A percentile compares a stretch with the other conserved stretches of the same genome.
phyloP scores from a whole-genome alignment of 2,888 invertebrate species.

The Acanthosepion pharaonis region DNA sequence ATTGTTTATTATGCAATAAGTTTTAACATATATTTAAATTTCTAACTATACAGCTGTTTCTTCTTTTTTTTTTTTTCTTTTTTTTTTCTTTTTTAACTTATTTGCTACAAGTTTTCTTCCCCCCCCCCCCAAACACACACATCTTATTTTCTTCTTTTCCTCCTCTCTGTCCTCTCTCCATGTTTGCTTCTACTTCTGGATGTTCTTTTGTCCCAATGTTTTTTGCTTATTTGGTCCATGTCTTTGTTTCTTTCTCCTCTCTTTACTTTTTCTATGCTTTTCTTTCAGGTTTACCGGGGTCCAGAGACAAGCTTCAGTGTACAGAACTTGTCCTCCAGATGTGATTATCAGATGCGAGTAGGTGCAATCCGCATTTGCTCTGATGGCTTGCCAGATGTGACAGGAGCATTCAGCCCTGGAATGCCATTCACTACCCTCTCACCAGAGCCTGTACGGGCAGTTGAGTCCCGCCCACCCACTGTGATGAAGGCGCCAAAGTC shows the following conservation, averaged over 20 bases:
- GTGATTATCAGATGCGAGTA: conserved; percentile 85
- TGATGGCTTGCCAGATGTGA: conserved; percentile 77
- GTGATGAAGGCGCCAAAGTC: conserved; percentile 57
- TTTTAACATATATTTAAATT: too few species aligned
- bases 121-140: too few species aligned
- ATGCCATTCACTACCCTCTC: conserved; percentile 78
- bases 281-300: conserved; percentile 76
- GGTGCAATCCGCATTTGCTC: conserved; percentile 82
- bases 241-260: background rate
- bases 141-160: too few species aligned
- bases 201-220: background rate
- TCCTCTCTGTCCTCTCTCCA: background rate
- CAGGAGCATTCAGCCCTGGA: conserved; percentile 83
- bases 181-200: background rate
- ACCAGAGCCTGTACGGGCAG: conserved; percentile 62
- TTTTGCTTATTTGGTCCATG: background rate
- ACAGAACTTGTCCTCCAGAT: conserved; percentile 76
- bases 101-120: background rate
- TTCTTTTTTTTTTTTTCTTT: background rate
- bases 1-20: too few species aligned
- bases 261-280: conserved; percentile 25
- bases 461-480: conserved; percentile 54
- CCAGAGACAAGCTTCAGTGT: conserved; percentile 77
- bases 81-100: background rate
- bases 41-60: too few species aligned